phyloP scores from a whole-genome alignment of 53 echinoderm and acorn worm species.

The Luidia sarsii region DNA sequence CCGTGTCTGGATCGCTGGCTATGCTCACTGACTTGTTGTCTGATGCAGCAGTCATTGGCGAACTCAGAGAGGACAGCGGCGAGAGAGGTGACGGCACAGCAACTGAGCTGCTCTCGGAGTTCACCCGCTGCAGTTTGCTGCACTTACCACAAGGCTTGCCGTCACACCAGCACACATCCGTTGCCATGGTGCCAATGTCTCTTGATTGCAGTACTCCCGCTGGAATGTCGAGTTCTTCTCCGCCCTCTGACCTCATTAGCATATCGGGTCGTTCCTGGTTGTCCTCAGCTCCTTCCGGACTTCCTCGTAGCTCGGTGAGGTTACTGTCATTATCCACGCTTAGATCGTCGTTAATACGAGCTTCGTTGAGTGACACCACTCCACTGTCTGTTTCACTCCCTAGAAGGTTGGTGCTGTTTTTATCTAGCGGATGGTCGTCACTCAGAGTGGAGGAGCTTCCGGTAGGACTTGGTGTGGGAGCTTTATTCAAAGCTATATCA shows the following conservation, averaged over 20 bases:
- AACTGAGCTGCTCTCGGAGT: slow-evolving; percentile 34
- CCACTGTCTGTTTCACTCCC: slow-evolving; percentile 96
- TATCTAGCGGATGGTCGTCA: slow-evolving; percentile 91
- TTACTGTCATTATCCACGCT: slow-evolving; percentile 53
- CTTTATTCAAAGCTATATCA: slow-evolving; percentile 56
- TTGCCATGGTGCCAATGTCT: neutral
- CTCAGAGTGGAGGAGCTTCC: slow-evolving; percentile 91
- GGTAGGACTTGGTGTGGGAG: slow-evolving; percentile 89
- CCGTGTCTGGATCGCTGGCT: slow-evolving; percentile 35
- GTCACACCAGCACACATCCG: slow-evolving; percentile 14
- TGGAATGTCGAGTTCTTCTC: slow-evolving; percentile 2
- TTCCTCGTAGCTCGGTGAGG: slow-evolving; percentile 45
- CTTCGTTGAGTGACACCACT: slow-evolving; percentile 86
- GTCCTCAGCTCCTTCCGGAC: slow-evolving; percentile 54
- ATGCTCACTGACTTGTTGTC: slow-evolving; percentile 23
- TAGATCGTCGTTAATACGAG: slow-evolving; percentile 69
- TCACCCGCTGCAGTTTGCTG: slow-evolving; percentile 13
- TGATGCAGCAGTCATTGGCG: slow-evolving; percentile 18
- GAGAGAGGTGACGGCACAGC: slow-evolving; percentile 40
- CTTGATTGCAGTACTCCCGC: slow-evolving; percentile 15
- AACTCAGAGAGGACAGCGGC: slow-evolving; percentile 38
- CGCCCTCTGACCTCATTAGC: slow-evolving; percentile 11
- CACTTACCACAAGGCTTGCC: slow-evolving; percentile 33
- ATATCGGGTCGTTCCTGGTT: slow-evolving; percentile 15
- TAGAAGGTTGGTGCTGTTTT: slow-evolving; percentile 76